A percentile compares a stretch with the other conserved stretches of the same genome.
These are phyloP conservation scores for Chironomus striatipennis DNA, from an alignment of 1,140 invertebrate species.

Conservation along the genomic window DNA sequence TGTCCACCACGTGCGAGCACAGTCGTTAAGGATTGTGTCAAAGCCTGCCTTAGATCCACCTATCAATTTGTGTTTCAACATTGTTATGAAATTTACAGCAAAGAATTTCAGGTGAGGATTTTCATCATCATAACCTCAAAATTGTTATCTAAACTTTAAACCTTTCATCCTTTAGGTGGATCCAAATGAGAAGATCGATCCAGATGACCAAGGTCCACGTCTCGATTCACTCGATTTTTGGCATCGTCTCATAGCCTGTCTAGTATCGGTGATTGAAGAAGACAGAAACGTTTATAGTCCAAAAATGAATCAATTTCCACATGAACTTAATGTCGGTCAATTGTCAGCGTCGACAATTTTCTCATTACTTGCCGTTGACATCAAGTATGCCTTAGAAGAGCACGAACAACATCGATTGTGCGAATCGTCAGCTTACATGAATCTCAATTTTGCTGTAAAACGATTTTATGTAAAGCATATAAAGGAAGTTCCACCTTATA, in stretches of 20 bases:
- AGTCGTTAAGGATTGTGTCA: constrained; percentile 98
- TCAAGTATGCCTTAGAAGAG: constrained; percentile 97
- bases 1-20: constrained; percentile 95
- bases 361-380: constrained; percentile 93
- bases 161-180: no score
- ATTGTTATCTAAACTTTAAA: constrained; percentile 20
- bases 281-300: constrained; percentile 97
- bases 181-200: constrained; percentile 77
- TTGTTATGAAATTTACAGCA: constrained; percentile 89
- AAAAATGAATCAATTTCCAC: constrained; percentile 96
- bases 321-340: constrained; percentile 87
- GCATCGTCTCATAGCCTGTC: constrained; percentile 96
- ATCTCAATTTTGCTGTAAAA: constrained; percentile 95
- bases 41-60: constrained; percentile 93
- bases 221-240: constrained; percentile 94
- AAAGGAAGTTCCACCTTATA: constrained; percentile 95
- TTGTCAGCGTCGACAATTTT: constrained; percentile 96
- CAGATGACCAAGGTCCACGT: constrained; percentile 81
- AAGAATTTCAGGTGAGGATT: constrained; percentile 73
- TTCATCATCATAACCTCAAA: not conserved
- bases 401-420: constrained; percentile 92
- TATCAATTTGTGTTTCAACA: constrained; percentile 98
- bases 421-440: constrained; percentile 99
- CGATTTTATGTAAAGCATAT: constrained; percentile 98
- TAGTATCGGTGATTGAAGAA: constrained; percentile 97